Percentiles rank a stretch among this genome's conserved stretches.
Evolutionary conservation across 2,797 vertebrate species (phyloP).

Genomic region (Paratrypauchen microcephalus): DNA sequence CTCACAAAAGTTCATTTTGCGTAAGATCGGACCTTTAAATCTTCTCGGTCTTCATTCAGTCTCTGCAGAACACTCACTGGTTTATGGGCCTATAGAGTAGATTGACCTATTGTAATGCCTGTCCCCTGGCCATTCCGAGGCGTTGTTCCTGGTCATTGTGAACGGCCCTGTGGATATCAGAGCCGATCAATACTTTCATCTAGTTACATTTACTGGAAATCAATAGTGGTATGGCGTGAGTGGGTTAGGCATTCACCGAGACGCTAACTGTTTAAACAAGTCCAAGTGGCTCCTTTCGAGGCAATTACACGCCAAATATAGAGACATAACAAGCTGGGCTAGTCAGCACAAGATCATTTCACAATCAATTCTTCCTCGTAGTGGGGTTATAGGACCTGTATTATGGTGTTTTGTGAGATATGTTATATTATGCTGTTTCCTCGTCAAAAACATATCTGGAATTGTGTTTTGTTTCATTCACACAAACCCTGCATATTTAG

Average conservation of each 20-base stretch:
- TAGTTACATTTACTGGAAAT: slow-evolving; percentile 52
- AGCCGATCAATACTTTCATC: slow-evolving; percentile 54
- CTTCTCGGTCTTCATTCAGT: neutral
- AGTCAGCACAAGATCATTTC: too few species aligned
- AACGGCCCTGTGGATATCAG: slow-evolving; percentile 48
- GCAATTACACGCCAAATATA: neutral
- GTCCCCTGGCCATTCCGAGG: slow-evolving; percentile 34
- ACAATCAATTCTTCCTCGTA: too few species aligned
- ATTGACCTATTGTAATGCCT: slow-evolving; percentile 16
- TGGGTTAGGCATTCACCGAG: slow-evolving; percentile 24
- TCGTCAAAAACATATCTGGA: too few species aligned
- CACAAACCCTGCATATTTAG: too few species aligned
- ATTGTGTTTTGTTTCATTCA: too few species aligned
- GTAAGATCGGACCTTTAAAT: too few species aligned
- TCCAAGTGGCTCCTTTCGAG: neutral
- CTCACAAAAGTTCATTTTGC: too few species aligned
- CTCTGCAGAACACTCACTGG: neutral
- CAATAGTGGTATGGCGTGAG: slow-evolving; percentile 42
- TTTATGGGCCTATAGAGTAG: slow-evolving; percentile 15
- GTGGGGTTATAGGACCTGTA: too few species aligned
- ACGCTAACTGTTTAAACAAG: slow-evolving; percentile 9
- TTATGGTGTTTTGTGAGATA: too few species aligned
- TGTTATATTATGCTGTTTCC: too few species aligned
- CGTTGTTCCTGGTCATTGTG: slow-evolving; percentile 44
- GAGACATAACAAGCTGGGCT: too few species aligned